phyloP scores from a whole-genome alignment of 2,113 vertebrate genomes.

The Kryptolebias marmoratus region DNA sequence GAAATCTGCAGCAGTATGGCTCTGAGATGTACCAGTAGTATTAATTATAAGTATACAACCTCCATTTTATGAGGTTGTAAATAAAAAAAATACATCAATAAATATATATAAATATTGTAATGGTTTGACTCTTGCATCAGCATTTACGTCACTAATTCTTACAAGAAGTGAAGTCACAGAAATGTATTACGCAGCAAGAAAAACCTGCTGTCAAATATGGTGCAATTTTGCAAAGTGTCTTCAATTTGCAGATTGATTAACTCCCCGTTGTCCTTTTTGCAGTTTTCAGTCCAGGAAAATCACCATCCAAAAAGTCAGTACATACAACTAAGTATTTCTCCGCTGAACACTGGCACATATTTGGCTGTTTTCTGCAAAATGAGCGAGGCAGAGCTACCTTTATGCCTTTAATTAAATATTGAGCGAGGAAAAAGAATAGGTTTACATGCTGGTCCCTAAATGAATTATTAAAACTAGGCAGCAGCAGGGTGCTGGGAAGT shows the following conservation, averaged over 20 bases:
- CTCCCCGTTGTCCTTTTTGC: neutral
- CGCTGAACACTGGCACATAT: neutral
- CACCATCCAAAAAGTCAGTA: neutral
- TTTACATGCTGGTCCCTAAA: conserved; percentile 62
- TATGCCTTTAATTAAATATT: conserved; percentile 75
- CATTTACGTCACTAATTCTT: neutral
- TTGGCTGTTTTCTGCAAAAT: conserved; percentile 12
- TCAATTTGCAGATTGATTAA: conserved; percentile 16
- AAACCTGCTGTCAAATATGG: neutral
- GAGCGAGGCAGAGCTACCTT: conserved; percentile 9
- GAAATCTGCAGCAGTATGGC: conserved; percentile 17
- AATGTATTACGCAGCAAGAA: conserved; percentile 7
- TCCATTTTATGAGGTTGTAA: neutral
- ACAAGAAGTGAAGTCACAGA: neutral
- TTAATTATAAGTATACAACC: neutral
- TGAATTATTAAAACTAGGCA: conserved; percentile 70
- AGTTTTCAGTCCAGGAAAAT: neutral
- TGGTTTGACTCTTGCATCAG: neutral
- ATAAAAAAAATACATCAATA: neutral
- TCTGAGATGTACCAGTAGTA: conserved; percentile 6
- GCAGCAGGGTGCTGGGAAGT: conserved; percentile 48
- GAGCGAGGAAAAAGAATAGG: conserved; percentile 68
- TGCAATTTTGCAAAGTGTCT: conserved; percentile 16
- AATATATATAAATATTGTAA: neutral
- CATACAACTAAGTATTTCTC: neutral